Evolutionary conservation across 2,797 vertebrate species (phyloP).

Genomic region (Anniella stebbinsi): DNA sequence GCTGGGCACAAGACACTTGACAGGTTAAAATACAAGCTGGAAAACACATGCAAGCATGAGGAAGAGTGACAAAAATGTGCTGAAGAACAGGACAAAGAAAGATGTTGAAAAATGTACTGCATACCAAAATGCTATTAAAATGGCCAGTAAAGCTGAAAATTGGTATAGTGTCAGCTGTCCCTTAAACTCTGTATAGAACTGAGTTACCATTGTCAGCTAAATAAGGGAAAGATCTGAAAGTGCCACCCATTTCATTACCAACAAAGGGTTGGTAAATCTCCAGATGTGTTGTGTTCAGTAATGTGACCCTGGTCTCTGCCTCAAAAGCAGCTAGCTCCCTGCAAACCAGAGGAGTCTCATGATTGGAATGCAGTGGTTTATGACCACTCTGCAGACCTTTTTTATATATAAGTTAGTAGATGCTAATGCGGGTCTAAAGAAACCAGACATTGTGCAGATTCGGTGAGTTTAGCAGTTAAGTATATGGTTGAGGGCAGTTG

Average conservation of each 20-base stretch:
- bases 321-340: neutral
- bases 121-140: neutral
- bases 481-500: neutral
- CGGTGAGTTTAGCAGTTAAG: neutral
- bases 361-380: neutral
- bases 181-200: neutral
- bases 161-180: neutral
- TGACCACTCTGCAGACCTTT: neutral
- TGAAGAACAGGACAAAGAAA: constrained; percentile 3
- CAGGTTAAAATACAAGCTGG: neutral
- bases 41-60: neutral
- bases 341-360: neutral
- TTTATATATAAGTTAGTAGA: neutral
- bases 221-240: neutral
- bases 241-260: neutral
- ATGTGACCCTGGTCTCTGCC: neutral
- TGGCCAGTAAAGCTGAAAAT: neutral
- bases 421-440: neutral
- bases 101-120: neutral
- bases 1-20: neutral
- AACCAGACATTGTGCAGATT: neutral
- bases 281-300: neutral
- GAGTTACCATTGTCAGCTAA: neutral
- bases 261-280: neutral
- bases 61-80: neutral